Conservation (phyloP, 2,797 vertebrate genomes). For the Momotus momota region DNA sequence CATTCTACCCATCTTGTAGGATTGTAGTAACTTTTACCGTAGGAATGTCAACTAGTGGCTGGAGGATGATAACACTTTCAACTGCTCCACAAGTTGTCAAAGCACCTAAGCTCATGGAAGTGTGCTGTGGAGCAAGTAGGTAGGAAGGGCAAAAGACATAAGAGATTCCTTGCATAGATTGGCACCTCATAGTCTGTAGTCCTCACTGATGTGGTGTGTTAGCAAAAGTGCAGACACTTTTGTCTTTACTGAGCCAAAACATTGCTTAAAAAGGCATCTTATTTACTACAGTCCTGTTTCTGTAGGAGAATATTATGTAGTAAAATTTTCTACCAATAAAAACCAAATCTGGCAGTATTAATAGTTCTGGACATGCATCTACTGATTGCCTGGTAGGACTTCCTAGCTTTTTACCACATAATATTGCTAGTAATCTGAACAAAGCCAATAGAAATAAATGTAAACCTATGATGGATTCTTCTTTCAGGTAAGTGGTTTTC, state of each 20-base stretch:
- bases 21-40: not conserved
- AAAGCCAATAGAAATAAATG: not conserved
- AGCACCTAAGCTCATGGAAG: fast-evolving
- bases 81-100: not conserved
- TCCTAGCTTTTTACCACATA: constrained; percentile 30
- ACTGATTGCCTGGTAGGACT: not conserved
- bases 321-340: not conserved
- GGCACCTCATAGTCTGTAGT: not conserved
- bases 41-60: not conserved
- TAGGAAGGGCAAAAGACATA: not conserved
- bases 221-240: not conserved
- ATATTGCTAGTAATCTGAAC: constrained; percentile 19
- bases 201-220: not conserved
- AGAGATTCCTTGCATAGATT: not conserved
- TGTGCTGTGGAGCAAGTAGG: not conserved
- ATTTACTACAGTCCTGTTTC: not conserved
- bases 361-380: not conserved
- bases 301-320: not conserved
- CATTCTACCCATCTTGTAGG: not conserved
- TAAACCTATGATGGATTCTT: not conserved
- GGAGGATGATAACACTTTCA: not conserved
- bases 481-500: constrained; percentile 49
- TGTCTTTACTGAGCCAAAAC: not conserved
- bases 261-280: not conserved
- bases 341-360: not conserved